Conservation (phyloP, 2,797 vertebrate species). For the Acrossocheilus wenchowensis region DNA sequence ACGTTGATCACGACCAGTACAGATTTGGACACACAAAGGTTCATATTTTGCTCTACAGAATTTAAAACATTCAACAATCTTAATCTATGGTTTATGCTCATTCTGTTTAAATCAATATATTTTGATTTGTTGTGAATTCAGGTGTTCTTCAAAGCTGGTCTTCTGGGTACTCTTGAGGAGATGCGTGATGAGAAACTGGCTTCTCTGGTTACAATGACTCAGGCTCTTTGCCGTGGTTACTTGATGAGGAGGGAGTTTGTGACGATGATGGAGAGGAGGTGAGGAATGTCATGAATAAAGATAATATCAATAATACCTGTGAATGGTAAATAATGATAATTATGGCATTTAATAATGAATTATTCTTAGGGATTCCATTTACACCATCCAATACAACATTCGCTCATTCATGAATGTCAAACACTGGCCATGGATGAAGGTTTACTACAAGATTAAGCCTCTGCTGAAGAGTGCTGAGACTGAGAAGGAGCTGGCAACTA, state of each 20-base stretch:
- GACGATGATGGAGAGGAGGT: conserved; percentile 83
- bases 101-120: neutral
- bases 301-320: no score
- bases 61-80: neutral
- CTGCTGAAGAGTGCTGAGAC: no score
- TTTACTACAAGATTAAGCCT: conserved; percentile 83
- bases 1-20: conserved; percentile 85
- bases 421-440: conserved; percentile 93
- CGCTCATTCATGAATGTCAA: conserved; percentile 87
- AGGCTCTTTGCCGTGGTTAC: conserved; percentile 80
- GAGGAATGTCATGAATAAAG: neutral
- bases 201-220: conserved; percentile 79
- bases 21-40: conserved; percentile 79
- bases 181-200: conserved; percentile 68
- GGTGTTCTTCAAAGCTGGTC: conserved; percentile 90
- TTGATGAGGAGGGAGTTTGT: conserved; percentile 84
- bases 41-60: neutral
- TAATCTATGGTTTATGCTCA: neutral
- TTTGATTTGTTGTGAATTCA: conserved; percentile 49
- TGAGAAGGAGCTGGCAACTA: conserved; percentile 79
- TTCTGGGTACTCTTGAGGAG: conserved; percentile 84
- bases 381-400: no score
- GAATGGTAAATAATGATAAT: no score
- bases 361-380: no score
- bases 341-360: no score